phyloP scores from a whole-genome alignment of 2,797 vertebrate species.

The Chelmon rostratus region DNA sequence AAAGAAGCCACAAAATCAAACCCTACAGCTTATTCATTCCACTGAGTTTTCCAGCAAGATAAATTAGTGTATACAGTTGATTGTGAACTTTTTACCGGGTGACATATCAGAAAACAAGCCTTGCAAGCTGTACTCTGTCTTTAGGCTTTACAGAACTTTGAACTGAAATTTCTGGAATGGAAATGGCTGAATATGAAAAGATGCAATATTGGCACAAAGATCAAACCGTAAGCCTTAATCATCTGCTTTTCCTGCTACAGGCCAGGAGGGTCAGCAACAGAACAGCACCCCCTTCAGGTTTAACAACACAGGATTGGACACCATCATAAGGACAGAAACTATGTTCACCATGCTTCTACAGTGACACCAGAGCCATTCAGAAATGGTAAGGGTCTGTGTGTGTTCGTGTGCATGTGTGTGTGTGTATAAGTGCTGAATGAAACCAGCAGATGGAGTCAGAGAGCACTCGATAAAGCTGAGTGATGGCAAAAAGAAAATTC shows the following conservation, averaged over 20 bases:
- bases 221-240: neutral
- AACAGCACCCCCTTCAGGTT: conserved; percentile 23
- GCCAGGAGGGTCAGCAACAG: neutral
- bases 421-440: conserved; percentile 13
- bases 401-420: neutral
- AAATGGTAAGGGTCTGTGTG: neutral
- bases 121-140: neutral
- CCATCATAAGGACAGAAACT: neutral
- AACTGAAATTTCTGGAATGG: neutral
- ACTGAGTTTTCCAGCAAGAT: neutral
- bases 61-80: neutral
- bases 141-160: neutral
- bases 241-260: neutral
- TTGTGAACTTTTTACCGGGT: neutral
- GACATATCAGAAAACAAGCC: neutral
- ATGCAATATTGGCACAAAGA: conserved; percentile 16
- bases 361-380: neutral
- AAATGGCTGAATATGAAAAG: conserved; percentile 13
- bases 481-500: conserved; percentile 12
- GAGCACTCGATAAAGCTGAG: conserved; percentile 30
- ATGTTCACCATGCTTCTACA: neutral
- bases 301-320: neutral
- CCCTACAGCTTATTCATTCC: neutral
- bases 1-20: neutral
- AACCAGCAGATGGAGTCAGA: conserved; percentile 73